These are phyloP conservation scores for Pentalonia nigronervosa DNA, from an alignment of 1,140 invertebrate genomes.

Conservation along the genomic window DNA sequence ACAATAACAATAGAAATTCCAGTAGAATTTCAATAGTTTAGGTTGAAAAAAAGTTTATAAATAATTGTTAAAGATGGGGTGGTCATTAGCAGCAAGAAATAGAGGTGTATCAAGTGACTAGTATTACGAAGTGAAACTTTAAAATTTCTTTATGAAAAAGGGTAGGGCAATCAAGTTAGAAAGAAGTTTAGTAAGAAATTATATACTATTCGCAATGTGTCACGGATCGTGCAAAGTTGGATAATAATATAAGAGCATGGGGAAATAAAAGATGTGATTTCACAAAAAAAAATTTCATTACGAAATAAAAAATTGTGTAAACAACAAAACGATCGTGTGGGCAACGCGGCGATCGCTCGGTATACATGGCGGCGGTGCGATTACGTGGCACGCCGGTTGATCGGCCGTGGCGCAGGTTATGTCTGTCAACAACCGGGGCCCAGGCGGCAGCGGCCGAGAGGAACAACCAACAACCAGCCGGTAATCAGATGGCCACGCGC, in stretches of 20 bases:
- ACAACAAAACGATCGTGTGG: background rate
- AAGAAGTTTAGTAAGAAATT: background rate
- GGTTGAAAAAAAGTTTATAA: background rate
- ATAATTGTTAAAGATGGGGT: background rate
- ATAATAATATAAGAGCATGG: background rate
- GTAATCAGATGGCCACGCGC: conserved; percentile 36
- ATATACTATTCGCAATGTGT: background rate
- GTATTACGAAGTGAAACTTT: background rate
- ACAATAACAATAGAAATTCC: background rate
- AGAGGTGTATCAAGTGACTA: background rate
- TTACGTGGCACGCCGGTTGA: conserved; percentile 57
- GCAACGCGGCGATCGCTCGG: conserved; percentile 37
- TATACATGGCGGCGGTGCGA: conserved; percentile 2
- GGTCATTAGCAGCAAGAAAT: background rate
- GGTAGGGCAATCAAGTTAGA: background rate
- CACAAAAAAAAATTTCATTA: background rate
- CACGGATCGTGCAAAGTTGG: background rate
- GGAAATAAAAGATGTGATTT: background rate
- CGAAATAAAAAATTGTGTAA: background rate
- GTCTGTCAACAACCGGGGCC: conserved; percentile 52
- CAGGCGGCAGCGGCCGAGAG: conserved; percentile 12
- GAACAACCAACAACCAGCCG: conserved; percentile 32
- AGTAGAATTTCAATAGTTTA: background rate
- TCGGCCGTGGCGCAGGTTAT: conserved; percentile 57
- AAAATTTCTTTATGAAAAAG: background rate